These are phyloP conservation scores for Panulirus ornatus DNA, from an alignment of 1,140 invertebrate genomes.

Conservation along the genomic window DNA sequence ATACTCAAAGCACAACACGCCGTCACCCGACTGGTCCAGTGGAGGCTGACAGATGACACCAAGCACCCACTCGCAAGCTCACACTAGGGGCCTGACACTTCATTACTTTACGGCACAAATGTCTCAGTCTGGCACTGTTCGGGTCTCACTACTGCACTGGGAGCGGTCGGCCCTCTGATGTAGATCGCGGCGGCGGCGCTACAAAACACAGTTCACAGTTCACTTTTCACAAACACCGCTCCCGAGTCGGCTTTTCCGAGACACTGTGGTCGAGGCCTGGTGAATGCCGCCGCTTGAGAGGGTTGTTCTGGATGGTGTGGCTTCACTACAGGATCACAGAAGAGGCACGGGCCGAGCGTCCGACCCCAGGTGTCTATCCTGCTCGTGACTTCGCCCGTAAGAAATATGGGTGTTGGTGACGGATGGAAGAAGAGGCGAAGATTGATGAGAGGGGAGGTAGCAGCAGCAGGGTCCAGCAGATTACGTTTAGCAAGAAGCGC, in stretches of 20 bases:
- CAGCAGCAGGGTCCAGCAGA: constrained; percentile 22
- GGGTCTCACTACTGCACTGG: background rate
- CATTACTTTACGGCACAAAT: constrained; percentile 22
- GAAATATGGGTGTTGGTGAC: constrained; percentile 54
- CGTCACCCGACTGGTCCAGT: constrained; percentile 1
- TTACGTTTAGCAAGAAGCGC: constrained; percentile 26
- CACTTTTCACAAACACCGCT: constrained; percentile 13
- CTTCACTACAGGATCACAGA: constrained; percentile 22
- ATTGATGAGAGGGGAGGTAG: constrained; percentile 4
- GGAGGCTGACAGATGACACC: background rate
- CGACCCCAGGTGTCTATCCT: constrained; percentile 22
- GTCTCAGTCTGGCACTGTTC: background rate
- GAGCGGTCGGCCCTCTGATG: constrained; percentile 51
- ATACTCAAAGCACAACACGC: constrained; percentile 8
- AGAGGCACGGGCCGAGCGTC: background rate
- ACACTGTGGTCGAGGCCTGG: background rate
- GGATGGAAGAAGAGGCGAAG: constrained; percentile 16
- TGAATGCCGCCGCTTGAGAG: constrained; percentile 26
- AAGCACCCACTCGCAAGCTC: background rate
- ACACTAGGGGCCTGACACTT: background rate
- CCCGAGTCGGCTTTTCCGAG: constrained; percentile 26
- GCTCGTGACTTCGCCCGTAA: constrained; percentile 45
- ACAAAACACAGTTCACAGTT: background rate
- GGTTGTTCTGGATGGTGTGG: background rate
- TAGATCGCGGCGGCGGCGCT: constrained; percentile 32